These are phyloP conservation scores for Polypterus senegalus DNA, from an alignment of 2,113 vertebrate genomes.

Conservation along the genomic window DNA sequence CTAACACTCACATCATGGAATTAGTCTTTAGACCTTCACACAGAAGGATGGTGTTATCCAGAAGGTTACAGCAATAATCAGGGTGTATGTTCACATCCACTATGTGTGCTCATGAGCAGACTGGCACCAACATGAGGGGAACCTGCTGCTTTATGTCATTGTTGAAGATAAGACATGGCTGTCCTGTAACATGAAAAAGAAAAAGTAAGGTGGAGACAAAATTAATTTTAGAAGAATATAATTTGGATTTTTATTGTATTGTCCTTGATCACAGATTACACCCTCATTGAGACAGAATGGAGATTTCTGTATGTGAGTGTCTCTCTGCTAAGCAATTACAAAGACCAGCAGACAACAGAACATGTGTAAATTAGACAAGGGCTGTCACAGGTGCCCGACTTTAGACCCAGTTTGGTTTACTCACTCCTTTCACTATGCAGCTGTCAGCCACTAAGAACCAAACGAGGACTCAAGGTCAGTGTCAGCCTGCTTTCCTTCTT, in stretches of 20 bases:
- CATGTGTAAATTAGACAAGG: conserved; percentile 9
- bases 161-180: too few species aligned
- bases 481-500: conserved; percentile 26
- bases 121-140: too few species aligned
- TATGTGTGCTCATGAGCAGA: too few species aligned
- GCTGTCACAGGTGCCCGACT: conserved; percentile 41
- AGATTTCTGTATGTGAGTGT: conserved; percentile 22
- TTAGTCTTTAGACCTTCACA: too few species aligned
- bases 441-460: conserved; percentile 8
- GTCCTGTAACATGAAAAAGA: conserved; percentile 18
- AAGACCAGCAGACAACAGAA: conserved; percentile 26
- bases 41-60: too few species aligned
- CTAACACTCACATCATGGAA: too few species aligned
- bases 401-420: conserved; percentile 27
- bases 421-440: background rate
- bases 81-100: too few species aligned
- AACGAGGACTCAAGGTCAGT: conserved; percentile 29
- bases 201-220: conserved; percentile 36
- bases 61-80: too few species aligned
- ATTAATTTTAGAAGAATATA: conserved; percentile 31
- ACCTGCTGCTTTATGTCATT: too few species aligned
- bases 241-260: conserved; percentile 24
- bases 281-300: conserved; percentile 25
- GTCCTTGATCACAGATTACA: conserved; percentile 28
- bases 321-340: conserved; percentile 37